phyloP scores from a whole-genome alignment of 2,113 vertebrate genomes.

The Amphilophus citrinellus region DNA sequence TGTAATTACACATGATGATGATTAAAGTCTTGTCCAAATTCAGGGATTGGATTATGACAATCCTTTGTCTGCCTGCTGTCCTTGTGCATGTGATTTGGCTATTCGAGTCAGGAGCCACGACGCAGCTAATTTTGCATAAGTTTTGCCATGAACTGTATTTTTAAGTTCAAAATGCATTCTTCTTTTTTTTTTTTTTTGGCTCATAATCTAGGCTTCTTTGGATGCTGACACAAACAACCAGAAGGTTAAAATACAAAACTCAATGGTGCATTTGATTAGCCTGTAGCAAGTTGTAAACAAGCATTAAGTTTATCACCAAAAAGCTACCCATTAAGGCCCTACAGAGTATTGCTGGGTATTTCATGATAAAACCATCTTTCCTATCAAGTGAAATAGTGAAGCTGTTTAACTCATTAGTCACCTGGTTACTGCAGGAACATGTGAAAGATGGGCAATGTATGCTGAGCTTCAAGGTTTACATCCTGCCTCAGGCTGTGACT shows the following conservation, averaged over 20 bases:
- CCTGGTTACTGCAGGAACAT: not conserved
- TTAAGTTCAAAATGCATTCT: no score
- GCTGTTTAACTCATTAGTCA: constrained; percentile 6
- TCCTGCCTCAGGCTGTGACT: constrained; percentile 10
- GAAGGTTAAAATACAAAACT: not conserved
- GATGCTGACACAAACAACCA: constrained; percentile 2
- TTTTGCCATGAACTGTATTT: not conserved
- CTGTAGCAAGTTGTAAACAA: not conserved
- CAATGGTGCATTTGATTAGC: not conserved
- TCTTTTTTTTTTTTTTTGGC: not conserved
- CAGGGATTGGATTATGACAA: not conserved
- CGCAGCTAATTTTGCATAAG: not conserved
- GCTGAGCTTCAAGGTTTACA: constrained; percentile 2
- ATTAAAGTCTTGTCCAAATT: constrained; percentile 2
- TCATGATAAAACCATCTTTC: not conserved
- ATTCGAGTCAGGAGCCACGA: not conserved
- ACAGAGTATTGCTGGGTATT: not conserved
- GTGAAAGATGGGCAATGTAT: constrained; percentile 3
- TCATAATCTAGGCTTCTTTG: not conserved
- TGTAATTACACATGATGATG: not conserved
- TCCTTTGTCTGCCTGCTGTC: not conserved
- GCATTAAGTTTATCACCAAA: constrained; percentile 11
- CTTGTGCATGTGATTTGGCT: not conserved
- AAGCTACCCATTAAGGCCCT: constrained; percentile 3
- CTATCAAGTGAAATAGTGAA: not conserved